Conservation (phyloP, 2,888 invertebrate genomes). For the Tigriopus californicus region DNA sequence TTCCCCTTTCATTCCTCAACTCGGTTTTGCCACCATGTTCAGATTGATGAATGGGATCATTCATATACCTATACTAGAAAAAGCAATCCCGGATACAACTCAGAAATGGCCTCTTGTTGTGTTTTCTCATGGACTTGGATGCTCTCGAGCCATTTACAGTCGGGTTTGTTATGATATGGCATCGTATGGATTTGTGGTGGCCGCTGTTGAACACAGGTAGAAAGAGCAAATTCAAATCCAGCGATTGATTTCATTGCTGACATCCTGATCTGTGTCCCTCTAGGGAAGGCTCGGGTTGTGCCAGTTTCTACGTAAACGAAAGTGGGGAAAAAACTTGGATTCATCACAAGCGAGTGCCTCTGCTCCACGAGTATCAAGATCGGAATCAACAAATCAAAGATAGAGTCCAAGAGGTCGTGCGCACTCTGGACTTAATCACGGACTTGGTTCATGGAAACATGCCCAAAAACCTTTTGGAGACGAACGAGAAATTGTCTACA, state of each 20-base stretch:
- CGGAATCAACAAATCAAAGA: constrained; percentile 8
- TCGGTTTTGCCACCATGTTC: constrained; percentile 1
- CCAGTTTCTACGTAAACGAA: constrained; percentile 5
- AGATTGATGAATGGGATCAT: constrained; percentile 25
- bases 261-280: background rate
- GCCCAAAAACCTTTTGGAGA: constrained; percentile 26
- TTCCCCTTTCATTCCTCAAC: background rate
- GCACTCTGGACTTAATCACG: constrained; percentile 32
- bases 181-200: constrained; percentile 43
- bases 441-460: constrained; percentile 32
- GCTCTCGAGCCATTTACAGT: constrained; percentile 40
- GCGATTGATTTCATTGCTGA: constrained; percentile 19
- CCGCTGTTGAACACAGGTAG: constrained; percentile 44
- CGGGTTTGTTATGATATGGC: constrained; percentile 41
- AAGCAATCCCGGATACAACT: constrained; percentile 27
- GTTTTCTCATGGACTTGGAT: constrained; percentile 45
- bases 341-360: background rate
- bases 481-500: constrained; percentile 10
- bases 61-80: constrained; percentile 36
- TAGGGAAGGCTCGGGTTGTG: constrained; percentile 18
- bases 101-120: constrained; percentile 36
- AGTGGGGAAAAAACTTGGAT: constrained; percentile 3
- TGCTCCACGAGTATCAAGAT: constrained; percentile 9
- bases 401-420: constrained; percentile 34
- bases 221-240: background rate